A percentile compares a stretch with the other conserved stretches of the same genome.
These are phyloP conservation scores for Hyperoodon ampullatus DNA, from an alignment of 2,113 vertebrate genomes.

Conservation along the genomic window DNA sequence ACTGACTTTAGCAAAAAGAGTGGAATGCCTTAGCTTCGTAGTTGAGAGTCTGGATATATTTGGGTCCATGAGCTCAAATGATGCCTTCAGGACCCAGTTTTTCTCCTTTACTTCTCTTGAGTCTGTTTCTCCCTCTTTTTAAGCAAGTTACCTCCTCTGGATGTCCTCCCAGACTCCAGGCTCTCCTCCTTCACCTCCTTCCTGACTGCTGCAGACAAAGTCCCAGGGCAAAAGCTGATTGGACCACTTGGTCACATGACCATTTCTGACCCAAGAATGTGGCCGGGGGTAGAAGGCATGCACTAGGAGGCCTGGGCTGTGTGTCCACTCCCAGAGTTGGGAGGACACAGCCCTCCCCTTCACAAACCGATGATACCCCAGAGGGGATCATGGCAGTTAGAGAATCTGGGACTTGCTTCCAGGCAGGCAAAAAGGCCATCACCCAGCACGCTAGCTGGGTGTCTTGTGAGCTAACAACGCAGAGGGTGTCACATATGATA, in stretches of 20 bases:
- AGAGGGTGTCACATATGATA: rapidly evolving
- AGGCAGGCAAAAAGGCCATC: not conserved
- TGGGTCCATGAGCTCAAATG: rapidly evolving
- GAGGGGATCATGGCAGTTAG: not conserved
- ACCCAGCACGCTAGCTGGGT: rapidly evolving
- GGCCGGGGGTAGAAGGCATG: rapidly evolving
- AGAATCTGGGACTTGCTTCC: not conserved
- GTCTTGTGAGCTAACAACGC: rapidly evolving
- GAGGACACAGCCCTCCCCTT: rapidly evolving
- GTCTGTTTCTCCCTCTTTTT: too few relatives aligned
- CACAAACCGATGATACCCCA: not conserved
- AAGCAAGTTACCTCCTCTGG: rapidly evolving
- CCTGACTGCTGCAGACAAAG: not conserved
- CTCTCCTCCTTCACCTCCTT: not conserved
- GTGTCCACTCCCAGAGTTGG: not conserved
- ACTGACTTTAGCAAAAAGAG: not conserved
- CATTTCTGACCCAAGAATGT: rapidly evolving
- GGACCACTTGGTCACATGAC: rapidly evolving
- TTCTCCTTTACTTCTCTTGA: rapidly evolving
- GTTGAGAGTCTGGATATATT: not conserved
- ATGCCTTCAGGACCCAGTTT: rapidly evolving
- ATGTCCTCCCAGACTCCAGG: not conserved
- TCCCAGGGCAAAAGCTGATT: not conserved
- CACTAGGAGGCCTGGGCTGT: rapidly evolving
- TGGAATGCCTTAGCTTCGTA: rapidly evolving